Percentiles rank a stretch among this genome's conserved stretches.
Conservation (phyloP, 2,888 invertebrate species). For the Gandaritis pyraliata region DNA sequence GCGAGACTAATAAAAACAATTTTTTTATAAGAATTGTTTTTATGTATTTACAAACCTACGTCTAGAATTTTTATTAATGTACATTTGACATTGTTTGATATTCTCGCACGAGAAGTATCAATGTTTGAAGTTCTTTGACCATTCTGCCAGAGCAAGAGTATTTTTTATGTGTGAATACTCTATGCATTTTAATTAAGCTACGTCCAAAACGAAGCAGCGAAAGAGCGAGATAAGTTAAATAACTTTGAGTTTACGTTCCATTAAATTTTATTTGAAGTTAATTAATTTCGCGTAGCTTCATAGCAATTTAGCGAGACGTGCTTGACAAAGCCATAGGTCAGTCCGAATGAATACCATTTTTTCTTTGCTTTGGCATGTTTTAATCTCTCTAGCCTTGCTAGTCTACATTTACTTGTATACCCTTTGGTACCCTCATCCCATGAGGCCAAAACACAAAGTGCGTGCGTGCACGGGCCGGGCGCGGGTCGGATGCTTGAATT, state of each 20-base stretch:
- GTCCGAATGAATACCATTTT: not conserved
- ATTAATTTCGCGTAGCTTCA: constrained; percentile 28
- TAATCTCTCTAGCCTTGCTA: too few relatives aligned
- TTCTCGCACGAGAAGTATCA: too few relatives aligned
- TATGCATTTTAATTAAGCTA: constrained; percentile 12
- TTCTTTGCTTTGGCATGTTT: too few relatives aligned
- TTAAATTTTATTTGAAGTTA: constrained; percentile 35
- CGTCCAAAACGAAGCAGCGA: not conserved
- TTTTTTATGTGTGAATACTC: not conserved
- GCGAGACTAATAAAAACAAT: not conserved
- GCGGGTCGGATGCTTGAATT: too few relatives aligned
- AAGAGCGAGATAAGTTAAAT: constrained; percentile 18
- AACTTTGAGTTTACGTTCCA: constrained; percentile 35
- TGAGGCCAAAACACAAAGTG: too few relatives aligned
- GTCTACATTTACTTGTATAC: too few relatives aligned
- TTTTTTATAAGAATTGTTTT: too few relatives aligned
- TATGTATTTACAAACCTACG: too few relatives aligned
- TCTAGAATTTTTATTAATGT: too few relatives aligned
- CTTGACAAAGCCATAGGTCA: constrained; percentile 10
- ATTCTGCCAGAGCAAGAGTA: not conserved
- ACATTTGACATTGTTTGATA: too few relatives aligned
- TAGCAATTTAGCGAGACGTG: constrained; percentile 17
- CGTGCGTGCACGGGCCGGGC: too few relatives aligned
- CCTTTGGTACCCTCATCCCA: too few relatives aligned
- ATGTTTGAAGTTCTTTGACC: not conserved